Evolutionary conservation across 2,888 invertebrate genomes (phyloP).

Genomic region (Venustoraphidia nigricollis): DNA sequence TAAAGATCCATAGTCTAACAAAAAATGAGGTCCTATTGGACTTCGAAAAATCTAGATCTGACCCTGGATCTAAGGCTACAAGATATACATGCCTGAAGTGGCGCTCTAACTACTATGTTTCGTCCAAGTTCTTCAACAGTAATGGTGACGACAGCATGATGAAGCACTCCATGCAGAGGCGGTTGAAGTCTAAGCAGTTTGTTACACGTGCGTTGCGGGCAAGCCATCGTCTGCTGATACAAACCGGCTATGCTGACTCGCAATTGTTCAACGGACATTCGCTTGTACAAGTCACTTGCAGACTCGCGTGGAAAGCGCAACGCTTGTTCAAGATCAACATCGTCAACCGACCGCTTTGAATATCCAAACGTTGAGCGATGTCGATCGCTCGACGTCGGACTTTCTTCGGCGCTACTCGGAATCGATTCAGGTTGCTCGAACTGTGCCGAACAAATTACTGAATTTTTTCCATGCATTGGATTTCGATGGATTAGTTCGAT

Average conservation of each 20-base stretch:
- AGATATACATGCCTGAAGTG: slow-evolving; percentile 43
- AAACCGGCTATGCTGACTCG: slow-evolving; percentile 47
- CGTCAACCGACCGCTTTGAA: background rate
- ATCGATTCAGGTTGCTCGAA: background rate
- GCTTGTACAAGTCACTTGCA: slow-evolving; percentile 39
- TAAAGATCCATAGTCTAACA: too few relatives aligned
- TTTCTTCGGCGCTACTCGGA: background rate
- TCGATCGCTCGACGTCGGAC: background rate
- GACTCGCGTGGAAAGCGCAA: slow-evolving; percentile 33
- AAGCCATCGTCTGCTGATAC: slow-evolving; percentile 43
- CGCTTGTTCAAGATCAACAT: slow-evolving; percentile 18
- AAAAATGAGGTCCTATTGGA: too few relatives aligned
- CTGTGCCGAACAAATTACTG: background rate
- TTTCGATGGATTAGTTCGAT: background rate
- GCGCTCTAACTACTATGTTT: slow-evolving; percentile 51
- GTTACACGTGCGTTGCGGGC: slow-evolving; percentile 44
- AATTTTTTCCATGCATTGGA: background rate
- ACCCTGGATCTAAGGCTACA: background rate
- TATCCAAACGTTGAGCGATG: background rate
- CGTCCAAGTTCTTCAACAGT: slow-evolving; percentile 36
- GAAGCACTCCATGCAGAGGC: slow-evolving; percentile 37
- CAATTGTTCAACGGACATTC: slow-evolving; percentile 48
- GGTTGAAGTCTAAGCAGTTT: slow-evolving; percentile 50
- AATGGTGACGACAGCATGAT: slow-evolving; percentile 54
- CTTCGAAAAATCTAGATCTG: too few relatives aligned